Conservation (phyloP, 2,888 invertebrate species). For the Drosophila yooni region DNA sequence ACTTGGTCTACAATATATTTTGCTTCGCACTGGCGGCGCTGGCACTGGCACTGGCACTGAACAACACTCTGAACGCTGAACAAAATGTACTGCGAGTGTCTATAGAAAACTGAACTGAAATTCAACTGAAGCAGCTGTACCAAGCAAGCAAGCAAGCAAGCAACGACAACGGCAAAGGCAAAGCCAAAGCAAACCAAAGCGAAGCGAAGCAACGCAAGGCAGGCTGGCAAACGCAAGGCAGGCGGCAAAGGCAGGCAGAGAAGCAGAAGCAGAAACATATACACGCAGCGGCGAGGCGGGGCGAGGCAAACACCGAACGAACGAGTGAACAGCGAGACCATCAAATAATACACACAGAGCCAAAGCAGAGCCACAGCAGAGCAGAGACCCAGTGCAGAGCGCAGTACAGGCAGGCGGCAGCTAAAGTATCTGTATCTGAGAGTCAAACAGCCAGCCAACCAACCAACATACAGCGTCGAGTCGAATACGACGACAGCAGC, state of each 20-base stretch:
- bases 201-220: constrained; percentile 27
- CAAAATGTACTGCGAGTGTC: constrained; percentile 77
- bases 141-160: constrained; percentile 59
- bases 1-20: constrained; percentile 48
- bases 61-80: constrained; percentile 67
- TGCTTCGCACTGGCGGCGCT: constrained; percentile 51
- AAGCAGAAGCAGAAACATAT: constrained; percentile 54
- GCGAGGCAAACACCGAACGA: constrained; percentile 45
- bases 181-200: constrained; percentile 62
- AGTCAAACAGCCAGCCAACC: constrained; percentile 58
- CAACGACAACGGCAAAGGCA: constrained; percentile 65
- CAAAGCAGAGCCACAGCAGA: constrained; percentile 44
- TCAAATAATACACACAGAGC: constrained; percentile 73
- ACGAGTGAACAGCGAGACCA: constrained; percentile 79
- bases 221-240: constrained; percentile 24
- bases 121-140: constrained; percentile 81
- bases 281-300: constrained; percentile 26
- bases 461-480: constrained; percentile 63
- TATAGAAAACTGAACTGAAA: constrained; percentile 81
- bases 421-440: constrained; percentile 79
- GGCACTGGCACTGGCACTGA: constrained; percentile 52
- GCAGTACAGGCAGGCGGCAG: constrained; percentile 66
- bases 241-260: constrained; percentile 36
- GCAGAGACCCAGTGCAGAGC: constrained; percentile 53
- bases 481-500: constrained; percentile 26